Percentiles rank a stretch among this genome's conserved stretches.
These are phyloP conservation scores for Paracanthobrama guichenoti DNA, from an alignment of 2,113 vertebrate species.

Conservation along the genomic window DNA sequence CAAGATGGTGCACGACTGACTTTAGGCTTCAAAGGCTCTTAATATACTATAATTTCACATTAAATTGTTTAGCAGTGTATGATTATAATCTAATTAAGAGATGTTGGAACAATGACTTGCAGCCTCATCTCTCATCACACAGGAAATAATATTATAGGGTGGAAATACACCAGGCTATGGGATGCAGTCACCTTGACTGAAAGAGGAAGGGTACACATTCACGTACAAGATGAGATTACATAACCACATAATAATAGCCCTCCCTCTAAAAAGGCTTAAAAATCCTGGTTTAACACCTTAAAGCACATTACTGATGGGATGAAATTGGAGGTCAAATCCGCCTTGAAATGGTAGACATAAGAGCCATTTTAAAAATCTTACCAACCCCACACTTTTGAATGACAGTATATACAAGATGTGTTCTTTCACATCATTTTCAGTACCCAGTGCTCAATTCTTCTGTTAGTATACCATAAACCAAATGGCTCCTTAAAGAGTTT, in stretches of 20 bases:
- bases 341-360: background rate
- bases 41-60: no score
- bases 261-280: background rate
- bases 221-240: background rate
- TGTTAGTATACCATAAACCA: background rate
- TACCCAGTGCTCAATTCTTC: background rate
- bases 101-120: background rate
- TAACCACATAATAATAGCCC: background rate
- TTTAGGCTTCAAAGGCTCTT: no score
- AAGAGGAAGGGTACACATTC: constrained; percentile 14
- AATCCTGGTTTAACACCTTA: background rate
- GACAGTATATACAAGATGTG: background rate
- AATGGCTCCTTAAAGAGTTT: background rate
- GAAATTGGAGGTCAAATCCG: background rate
- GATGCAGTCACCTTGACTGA: constrained; percentile 33
- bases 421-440: background rate
- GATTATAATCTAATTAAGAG: background rate
- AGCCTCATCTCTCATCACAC: background rate
- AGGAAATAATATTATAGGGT: background rate
- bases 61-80: no score
- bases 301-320: background rate
- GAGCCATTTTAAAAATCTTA: background rate
- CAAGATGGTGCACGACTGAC: no score
- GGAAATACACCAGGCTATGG: background rate
- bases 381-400: background rate